phyloP scores from a whole-genome alignment of 2,113 vertebrate species.

The Caranx ignobilis region DNA sequence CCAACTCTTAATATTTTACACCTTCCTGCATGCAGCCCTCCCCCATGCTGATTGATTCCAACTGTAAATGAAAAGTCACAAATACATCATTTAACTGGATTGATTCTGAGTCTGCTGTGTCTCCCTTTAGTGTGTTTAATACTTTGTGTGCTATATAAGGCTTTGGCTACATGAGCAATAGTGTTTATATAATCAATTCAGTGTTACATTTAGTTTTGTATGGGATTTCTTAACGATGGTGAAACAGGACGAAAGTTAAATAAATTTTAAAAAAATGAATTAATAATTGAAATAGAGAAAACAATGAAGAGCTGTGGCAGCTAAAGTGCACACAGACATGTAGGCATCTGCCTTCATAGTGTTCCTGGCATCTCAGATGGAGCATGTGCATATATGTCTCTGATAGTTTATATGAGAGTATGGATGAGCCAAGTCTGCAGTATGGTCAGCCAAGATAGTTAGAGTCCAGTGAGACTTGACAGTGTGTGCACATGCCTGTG shows the following conservation, averaged over 20 bases:
- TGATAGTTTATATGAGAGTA: not conserved
- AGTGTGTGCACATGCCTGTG: constrained; percentile 7
- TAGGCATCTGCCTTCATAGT: not conserved
- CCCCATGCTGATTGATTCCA: not conserved
- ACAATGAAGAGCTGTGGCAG: not conserved
- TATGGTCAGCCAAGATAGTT: constrained; percentile 37
- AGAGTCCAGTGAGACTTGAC: constrained; percentile 4
- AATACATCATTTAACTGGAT: not conserved
- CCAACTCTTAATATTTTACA: not conserved
- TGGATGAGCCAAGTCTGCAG: constrained; percentile 17
- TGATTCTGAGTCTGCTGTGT: not conserved
- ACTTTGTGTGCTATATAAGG: not conserved
- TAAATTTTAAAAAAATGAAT: not conserved
- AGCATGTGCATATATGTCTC: not conserved
- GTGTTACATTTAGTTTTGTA: not conserved
- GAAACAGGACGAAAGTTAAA: not conserved
- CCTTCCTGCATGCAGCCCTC: not conserved
- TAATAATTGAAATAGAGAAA: not conserved
- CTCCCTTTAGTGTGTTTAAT: not conserved
- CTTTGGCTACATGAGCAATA: not conserved
- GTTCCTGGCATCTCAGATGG: not conserved
- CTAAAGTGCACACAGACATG: not conserved
- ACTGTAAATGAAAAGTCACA: not conserved
- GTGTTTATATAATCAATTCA: not conserved
- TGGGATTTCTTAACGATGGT: not conserved